phyloP scores from a whole-genome alignment of 2,113 vertebrate genomes.

The Urocynchramus pylzowi region DNA sequence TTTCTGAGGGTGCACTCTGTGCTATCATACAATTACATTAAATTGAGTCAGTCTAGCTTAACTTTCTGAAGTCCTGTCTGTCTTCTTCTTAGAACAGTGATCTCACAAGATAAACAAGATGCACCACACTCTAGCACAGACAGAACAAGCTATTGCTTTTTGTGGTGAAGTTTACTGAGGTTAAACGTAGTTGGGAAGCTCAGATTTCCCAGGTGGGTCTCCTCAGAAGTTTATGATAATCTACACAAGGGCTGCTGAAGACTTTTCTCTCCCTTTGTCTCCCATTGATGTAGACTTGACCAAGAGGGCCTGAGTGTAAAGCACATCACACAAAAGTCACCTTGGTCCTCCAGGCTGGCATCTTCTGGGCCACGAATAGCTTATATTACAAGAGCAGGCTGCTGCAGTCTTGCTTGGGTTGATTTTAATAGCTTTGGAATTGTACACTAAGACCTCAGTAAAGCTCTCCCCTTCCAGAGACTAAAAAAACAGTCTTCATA shows the following conservation, averaged over 20 bases:
- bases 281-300: neutral
- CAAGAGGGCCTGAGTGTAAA: neutral
- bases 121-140: neutral
- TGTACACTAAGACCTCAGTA: neutral
- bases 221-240: neutral
- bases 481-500: neutral
- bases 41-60: neutral
- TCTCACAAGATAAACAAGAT: neutral
- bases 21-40: neutral
- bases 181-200: neutral
- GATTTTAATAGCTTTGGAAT: neutral
- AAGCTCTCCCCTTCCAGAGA: neutral
- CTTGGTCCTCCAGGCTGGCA: neutral
- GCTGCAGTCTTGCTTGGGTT: neutral
- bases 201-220: neutral
- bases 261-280: neutral
- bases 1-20: neutral
- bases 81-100: neutral
- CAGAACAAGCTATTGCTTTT: neutral
- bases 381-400: neutral
- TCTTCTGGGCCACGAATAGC: neutral
- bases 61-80: neutral
- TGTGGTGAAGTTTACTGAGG: neutral
- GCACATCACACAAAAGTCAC: neutral
- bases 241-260: neutral